Conservation (phyloP, 2,113 vertebrate species). For the Gobiocypris rarus region DNA sequence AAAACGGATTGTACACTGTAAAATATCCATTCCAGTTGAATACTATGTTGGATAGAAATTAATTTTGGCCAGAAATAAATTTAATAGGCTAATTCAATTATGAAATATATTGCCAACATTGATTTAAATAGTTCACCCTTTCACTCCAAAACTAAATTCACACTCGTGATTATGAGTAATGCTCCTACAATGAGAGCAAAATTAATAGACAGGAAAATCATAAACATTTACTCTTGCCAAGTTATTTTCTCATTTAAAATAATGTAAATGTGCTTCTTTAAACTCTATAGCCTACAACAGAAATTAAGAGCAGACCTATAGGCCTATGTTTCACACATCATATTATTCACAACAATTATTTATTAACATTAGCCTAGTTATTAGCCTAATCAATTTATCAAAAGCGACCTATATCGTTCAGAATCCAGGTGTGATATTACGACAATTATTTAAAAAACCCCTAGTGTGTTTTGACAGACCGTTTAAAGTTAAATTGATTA, state of each 20-base stretch:
- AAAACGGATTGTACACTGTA: background rate
- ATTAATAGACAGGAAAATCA: background rate
- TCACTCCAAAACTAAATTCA: background rate
- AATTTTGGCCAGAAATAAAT: no score
- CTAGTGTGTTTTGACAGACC: background rate
- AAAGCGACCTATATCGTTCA: background rate
- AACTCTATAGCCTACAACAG: background rate
- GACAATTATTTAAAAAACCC: background rate
- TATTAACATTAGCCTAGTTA: background rate
- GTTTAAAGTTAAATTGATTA: constrained; percentile 11
- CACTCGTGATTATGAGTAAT: no score
- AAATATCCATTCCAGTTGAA: background rate
- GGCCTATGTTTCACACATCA: background rate
- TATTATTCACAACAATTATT: background rate
- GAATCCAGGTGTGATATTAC: background rate
- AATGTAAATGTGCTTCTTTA: background rate
- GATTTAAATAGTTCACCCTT: background rate
- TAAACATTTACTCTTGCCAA: background rate
- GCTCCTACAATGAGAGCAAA: background rate
- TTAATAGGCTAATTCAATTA: background rate
- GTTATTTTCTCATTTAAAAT: background rate
- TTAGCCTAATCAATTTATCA: background rate
- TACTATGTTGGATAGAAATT: background rate
- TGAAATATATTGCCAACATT: background rate
- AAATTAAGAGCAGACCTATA: background rate